Evolutionary conservation across 2,888 invertebrate species (phyloP).

Genomic region (Rutpela maculata): DNA sequence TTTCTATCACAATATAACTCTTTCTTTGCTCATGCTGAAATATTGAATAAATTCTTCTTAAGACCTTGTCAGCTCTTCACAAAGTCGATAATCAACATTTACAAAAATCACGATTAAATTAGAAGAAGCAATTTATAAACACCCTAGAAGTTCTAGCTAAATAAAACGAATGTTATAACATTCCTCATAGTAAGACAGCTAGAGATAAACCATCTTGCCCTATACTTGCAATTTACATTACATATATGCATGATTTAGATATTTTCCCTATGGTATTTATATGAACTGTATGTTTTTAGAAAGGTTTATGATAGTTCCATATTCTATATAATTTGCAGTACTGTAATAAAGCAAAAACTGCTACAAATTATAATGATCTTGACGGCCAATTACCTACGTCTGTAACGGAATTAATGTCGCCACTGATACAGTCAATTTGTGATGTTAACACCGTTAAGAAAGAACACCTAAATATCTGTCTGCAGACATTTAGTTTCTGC

Average conservation of each 20-base stretch:
- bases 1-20: too few relatives aligned
- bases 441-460: neutral
- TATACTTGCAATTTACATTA: neutral
- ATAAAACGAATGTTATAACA: neutral
- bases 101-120: too few relatives aligned
- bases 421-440: slow-evolving; percentile 8
- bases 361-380: slow-evolving; percentile 5
- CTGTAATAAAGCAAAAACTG: slow-evolving; percentile 7
- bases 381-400: slow-evolving; percentile 19
- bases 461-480: neutral
- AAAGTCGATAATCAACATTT: too few relatives aligned
- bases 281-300: slow-evolving; percentile 5
- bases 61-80: too few relatives aligned
- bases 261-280: neutral
- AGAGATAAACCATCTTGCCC: neutral
- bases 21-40: too few relatives aligned
- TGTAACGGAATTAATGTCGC: slow-evolving; percentile 33
- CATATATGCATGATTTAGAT: slow-evolving; percentile 3
- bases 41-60: too few relatives aligned
- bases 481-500: neutral
- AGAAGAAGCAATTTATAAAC: too few relatives aligned
- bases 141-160: too few relatives aligned
- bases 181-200: neutral
- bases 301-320: neutral
- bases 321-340: neutral